A percentile compares a stretch with the other conserved stretches of the same genome.
These are phyloP conservation scores for Enteromius paludinosus DNA, from an alignment of 2,797 vertebrate genomes.

Conservation along the genomic window DNA sequence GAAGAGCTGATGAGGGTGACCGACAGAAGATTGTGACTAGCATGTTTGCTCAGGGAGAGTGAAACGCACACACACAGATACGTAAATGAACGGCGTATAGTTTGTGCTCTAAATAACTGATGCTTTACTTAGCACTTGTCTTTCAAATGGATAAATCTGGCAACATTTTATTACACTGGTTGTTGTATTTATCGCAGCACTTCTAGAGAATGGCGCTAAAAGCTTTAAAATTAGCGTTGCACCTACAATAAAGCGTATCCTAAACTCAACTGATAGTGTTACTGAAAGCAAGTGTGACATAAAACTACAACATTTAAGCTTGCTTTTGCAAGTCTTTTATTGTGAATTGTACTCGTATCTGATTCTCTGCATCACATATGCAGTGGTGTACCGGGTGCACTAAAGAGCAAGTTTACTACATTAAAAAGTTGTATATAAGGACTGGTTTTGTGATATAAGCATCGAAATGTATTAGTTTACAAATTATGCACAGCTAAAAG, in stretches of 20 bases:
- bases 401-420: neutral
- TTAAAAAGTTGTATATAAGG: neutral
- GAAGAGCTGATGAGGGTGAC: conserved; percentile 51
- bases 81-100: neutral
- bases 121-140: no score
- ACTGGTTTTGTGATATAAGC: no score
- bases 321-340: neutral
- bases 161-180: neutral
- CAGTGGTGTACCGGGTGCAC: neutral
- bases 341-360: neutral
- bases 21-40: conserved; percentile 27
- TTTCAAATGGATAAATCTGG: neutral
- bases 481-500: neutral
- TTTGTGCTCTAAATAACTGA: conserved; percentile 19
- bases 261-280: neutral
- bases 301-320: neutral
- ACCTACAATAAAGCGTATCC: neutral
- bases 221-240: neutral
- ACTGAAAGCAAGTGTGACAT: neutral
- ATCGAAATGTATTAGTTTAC: neutral
- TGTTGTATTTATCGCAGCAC: neutral
- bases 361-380: neutral
- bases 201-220: neutral
- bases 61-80: conserved; percentile 25
- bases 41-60: conserved; percentile 35